phyloP scores from a whole-genome alignment of 2,113 vertebrate genomes.

The Amblyopsis rosae region DNA sequence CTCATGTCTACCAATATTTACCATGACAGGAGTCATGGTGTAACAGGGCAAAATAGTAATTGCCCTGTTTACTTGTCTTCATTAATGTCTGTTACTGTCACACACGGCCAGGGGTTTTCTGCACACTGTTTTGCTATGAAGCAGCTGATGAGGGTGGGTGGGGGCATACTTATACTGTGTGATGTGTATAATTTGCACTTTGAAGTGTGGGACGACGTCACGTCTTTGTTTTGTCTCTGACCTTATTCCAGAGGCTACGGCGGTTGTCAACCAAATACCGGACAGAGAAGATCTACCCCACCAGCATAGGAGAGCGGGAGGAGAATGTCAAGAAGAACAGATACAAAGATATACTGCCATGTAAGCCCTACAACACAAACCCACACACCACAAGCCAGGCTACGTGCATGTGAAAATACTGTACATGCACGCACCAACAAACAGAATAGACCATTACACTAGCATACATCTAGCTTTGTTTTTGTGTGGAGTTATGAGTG shows the following conservation, averaged over 20 bases:
- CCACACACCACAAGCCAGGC: not conserved
- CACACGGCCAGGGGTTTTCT: constrained; percentile 26
- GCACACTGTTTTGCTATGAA: not conserved
- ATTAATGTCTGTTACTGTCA: constrained; percentile 48
- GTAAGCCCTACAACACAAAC: constrained; percentile 78
- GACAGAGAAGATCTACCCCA: constrained; percentile 97
- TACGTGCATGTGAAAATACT: no score
- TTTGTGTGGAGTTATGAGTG: no score
- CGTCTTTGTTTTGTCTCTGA: not conserved
- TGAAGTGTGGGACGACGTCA: no score
- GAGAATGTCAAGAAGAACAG: constrained; percentile 99
- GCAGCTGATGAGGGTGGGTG: not conserved
- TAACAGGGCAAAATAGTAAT: constrained; percentile 3
- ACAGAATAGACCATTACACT: not conserved
- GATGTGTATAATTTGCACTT: no score
- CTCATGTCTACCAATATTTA: not conserved
- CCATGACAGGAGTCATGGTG: constrained; percentile 19
- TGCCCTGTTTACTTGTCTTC: constrained; percentile 39
- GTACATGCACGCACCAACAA: no score
- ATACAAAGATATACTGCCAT: constrained; percentile 98
- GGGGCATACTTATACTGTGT: no score
- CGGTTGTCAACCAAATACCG: constrained; percentile 96
- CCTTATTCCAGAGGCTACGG: constrained; percentile 86
- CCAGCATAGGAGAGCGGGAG: constrained; percentile 92
- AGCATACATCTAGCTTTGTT: not conserved